Conservation (phyloP, 2,888 invertebrate species). For the Hyposoter didymator region DNA sequence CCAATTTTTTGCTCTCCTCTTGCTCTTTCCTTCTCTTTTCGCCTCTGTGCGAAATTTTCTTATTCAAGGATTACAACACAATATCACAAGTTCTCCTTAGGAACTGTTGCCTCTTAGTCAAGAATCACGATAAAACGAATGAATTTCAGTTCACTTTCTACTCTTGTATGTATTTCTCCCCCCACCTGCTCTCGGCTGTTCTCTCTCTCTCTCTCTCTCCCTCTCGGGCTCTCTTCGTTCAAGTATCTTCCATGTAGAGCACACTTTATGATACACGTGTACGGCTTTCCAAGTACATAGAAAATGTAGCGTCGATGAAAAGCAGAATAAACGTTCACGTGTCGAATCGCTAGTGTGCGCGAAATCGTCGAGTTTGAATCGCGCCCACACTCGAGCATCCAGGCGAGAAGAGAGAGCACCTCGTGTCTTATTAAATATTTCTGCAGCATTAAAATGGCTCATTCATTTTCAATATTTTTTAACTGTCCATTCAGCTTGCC, state of each 20-base stretch:
- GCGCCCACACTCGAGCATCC: constrained; percentile 36
- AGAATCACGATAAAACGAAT: constrained; percentile 37
- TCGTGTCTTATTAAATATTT: constrained; percentile 28
- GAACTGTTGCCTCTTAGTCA: constrained; percentile 30
- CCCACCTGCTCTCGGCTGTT: constrained; percentile 65
- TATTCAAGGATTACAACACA: constrained; percentile 9
- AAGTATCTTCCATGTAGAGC: constrained; percentile 7
- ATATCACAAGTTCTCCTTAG: constrained; percentile 8
- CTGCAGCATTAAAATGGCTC: constrained; percentile 3
- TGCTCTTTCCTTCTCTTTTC: neutral
- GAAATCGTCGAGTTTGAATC: constrained; percentile 34
- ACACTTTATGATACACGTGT: constrained; percentile 21
- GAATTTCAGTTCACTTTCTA: constrained; percentile 63
- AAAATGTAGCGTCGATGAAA: constrained; percentile 7
- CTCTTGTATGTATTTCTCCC: constrained; percentile 66
- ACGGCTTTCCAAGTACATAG: neutral
- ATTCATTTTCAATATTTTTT: constrained; percentile 37
- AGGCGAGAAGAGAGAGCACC: constrained; percentile 17
- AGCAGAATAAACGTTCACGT: constrained; percentile 10
- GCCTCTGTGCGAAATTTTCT: neutral
- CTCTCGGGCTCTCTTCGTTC: constrained; percentile 61
- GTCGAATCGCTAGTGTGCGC: constrained; percentile 18
- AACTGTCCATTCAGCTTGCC: neutral
- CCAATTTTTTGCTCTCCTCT: neutral
- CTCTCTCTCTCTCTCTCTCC: too few relatives aligned